These are phyloP conservation scores for Illadopsis cleaveri DNA, from an alignment of 2,113 vertebrate genomes.

Conservation along the genomic window DNA sequence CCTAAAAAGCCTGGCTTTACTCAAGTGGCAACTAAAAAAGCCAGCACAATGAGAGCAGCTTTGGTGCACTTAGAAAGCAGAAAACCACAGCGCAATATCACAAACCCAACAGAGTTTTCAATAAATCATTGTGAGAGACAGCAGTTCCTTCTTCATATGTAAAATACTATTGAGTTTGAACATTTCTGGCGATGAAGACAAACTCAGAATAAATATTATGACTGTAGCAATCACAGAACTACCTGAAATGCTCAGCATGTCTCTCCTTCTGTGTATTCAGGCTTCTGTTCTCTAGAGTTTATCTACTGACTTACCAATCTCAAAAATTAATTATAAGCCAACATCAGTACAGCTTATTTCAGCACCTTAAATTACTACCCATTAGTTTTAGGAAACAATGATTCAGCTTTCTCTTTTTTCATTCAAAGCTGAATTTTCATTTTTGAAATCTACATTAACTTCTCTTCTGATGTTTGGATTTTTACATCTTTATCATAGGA, in stretches of 20 bases:
- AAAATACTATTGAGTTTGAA: not conserved
- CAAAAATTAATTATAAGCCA: not conserved
- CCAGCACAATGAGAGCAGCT: not conserved
- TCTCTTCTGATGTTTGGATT: not conserved
- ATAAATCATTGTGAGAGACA: conserved; percentile 12
- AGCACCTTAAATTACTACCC: not conserved
- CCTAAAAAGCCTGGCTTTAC: conserved; percentile 56
- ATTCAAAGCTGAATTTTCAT: not conserved
- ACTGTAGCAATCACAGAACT: not conserved
- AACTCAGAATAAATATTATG: not conserved
- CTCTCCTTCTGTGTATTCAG: not conserved
- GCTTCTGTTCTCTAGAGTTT: not conserved
- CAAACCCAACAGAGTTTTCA: conserved; percentile 26
- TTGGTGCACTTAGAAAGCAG: not conserved
- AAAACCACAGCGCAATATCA: not conserved
- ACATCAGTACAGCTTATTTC: not conserved
- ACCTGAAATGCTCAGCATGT: not conserved
- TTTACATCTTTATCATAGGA: not conserved
- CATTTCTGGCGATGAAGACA: not conserved
- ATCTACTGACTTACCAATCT: not conserved
- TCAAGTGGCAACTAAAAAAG: conserved; percentile 45
- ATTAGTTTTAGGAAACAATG: not conserved
- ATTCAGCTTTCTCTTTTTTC: not conserved
- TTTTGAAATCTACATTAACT: not conserved
- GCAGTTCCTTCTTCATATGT: not conserved